Evolutionary conservation across 2,888 invertebrate genomes (phyloP), one percentile per base, ranked within the genome.

Genomic region (Eupithecia abbreviata): DNA sequence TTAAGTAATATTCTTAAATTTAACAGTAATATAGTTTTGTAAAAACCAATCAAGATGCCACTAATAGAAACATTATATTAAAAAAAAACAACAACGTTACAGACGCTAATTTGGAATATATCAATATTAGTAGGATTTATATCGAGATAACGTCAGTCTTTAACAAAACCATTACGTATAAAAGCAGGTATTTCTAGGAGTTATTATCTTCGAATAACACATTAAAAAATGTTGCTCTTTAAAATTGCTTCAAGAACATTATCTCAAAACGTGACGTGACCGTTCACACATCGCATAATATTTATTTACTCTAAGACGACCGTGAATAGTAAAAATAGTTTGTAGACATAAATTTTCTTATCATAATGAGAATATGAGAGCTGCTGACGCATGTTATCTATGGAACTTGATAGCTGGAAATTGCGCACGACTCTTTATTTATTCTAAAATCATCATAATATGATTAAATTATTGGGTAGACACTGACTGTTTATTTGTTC

Each of bases 381-480:
- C 77, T 75, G 80, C 79, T 85, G 88, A 89, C 88, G 87, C 87
- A 88, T 84, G 82, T 85, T 85, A 83, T 86, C 86, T 83, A 49
- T 66, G 41, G n/a, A 68, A 68, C 45, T 18, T 68, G 42, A 68
- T 68, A 41, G 43, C n/a, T 43, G 43, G 67, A 68, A 43, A n/a
- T 30, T 9, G 45, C 10, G 43, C 4, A 9, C 2, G 18, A 6
- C 13, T 55, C 18, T 71, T 18, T 18, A 43, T 67, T 18, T 69
- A 58, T 73, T 12, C 12, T 62, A 30, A 7, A n/a, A 55, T 55
- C 0, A 9, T 30, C 30, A n/a, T n/a, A n/a, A n/a, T n/a, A n/a
- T n/a, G n/a, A n/a, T n/a, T n/a, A n/a, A n/a, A n/a, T n/a, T n/a
- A n/a, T n/a, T n/a, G n/a, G n/a, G n/a, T n/a, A n/a, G n/a, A n/a